Evolutionary conservation across 2,888 invertebrate species (phyloP), one percentile per base, ranked within the genome.

Genomic region (Alloscopus bannaensis): DNA sequence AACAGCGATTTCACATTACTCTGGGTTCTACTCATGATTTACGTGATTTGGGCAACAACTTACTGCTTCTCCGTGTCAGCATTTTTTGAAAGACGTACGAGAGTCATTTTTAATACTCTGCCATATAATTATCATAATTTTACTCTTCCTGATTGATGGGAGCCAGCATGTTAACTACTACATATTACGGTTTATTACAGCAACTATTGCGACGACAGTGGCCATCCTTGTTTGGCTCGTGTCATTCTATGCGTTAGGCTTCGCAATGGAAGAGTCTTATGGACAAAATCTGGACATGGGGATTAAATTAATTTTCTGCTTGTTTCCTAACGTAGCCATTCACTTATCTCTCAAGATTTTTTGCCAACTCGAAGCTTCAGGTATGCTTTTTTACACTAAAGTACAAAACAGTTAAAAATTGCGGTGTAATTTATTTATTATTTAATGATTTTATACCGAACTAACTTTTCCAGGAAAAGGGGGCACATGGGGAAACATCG

Each of bases 41-140:
- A 89, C 84, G 84, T 87, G n/a, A 82, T 88, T 0, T 85, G 88
- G 3, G 87, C 87, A 11, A 88, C 89, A 20, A 81, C 86, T 2
- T 89, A 89, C 85, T 88, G 88, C 76, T 89, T 90, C 84, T 86
- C 87, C 18, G 81, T 90, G 31, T 88, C 89, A 68, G 87, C 88
- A 6, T 87, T 90, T 82, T 90, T 90, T 83, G 87, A 87, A n/a
- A 89, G 87, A 88, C 89, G 90, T 90, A 77, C 80, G 62, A 18
- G 11, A n/a, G n/a, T n/a, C n/a, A n/a, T n/a, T n/a, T n/a, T n/a
- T n/a, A n/a, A n/a, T n/a, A n/a, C n/a, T n/a, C n/a, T n/a, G n/a
- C n/a, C n/a, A n/a, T n/a, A n/a, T n/a, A n/a, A n/a, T n/a, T n/a
- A n/a, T n/a, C n/a, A n/a, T n/a, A n/a, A n/a, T n/a, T n/a, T n/a